Evolutionary conservation across 2,113 vertebrate genomes (phyloP).

Genomic region (Lepisosteus oculatus): DNA sequence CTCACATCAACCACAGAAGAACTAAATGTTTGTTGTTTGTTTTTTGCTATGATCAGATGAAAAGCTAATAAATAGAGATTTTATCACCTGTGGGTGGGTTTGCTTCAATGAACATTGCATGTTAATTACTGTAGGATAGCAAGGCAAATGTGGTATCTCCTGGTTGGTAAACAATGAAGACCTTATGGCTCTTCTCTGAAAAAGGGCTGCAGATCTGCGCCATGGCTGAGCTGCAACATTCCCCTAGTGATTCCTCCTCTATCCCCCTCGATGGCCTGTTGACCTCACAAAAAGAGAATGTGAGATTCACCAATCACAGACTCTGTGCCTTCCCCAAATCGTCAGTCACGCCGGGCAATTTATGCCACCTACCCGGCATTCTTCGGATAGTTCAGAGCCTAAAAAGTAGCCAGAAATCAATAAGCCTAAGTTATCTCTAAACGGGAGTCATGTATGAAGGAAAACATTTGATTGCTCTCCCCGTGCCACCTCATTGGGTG

Average conservation of each 20-base stretch:
- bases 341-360: neutral
- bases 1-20: too few species aligned
- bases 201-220: neutral
- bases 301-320: neutral
- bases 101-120: too few species aligned
- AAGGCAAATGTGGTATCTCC: too few species aligned
- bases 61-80: too few species aligned
- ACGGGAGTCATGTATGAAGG: neutral
- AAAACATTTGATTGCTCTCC: neutral
- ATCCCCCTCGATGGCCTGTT: neutral
- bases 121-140: too few species aligned
- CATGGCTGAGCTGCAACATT: neutral
- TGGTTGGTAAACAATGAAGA: too few species aligned
- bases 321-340: neutral
- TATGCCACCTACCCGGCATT: conserved; percentile 1
- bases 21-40: too few species aligned
- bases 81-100: too few species aligned
- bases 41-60: too few species aligned
- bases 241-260: neutral
- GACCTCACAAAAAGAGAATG: neutral
- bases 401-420: neutral
- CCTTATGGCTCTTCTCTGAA: neutral
- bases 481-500: neutral
- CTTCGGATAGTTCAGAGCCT: neutral
- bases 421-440: neutral